Conservation (phyloP, 2,797 vertebrate species). For the Sitta carolinensis region DNA sequence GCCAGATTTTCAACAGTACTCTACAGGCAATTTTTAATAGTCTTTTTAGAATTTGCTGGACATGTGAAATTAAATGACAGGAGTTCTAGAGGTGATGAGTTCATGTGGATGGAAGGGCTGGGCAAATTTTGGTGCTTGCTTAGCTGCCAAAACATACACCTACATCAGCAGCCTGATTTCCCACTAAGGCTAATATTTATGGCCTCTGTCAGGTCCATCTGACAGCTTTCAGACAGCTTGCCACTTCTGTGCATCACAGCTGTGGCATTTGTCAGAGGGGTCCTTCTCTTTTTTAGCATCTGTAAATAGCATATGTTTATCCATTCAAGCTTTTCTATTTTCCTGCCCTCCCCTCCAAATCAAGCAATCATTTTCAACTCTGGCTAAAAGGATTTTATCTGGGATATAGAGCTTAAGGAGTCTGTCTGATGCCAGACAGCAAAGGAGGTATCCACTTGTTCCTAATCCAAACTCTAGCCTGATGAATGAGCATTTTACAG, state of each 20-base stretch:
- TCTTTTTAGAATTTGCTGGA: not conserved
- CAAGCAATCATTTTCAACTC: not conserved
- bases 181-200: not conserved
- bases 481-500: not conserved
- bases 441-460: not conserved
- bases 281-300: not conserved
- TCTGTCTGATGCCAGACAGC: fast-evolving
- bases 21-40: not conserved
- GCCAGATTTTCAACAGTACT: not conserved
- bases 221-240: not conserved
- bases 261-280: not conserved
- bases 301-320: not conserved
- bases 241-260: not conserved
- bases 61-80: not conserved
- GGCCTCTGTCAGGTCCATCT: not conserved
- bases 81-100: not conserved
- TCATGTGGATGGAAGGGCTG: not conserved
- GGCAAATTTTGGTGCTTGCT: not conserved
- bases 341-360: not conserved
- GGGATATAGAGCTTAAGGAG: not conserved
- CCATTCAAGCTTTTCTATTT: not conserved
- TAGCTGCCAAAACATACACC: not conserved
- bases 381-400: not conserved
- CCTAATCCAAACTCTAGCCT: not conserved
- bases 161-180: not conserved